Percentiles rank a stretch among this genome's conserved stretches.
Conservation (phyloP, 2,797 vertebrate genomes). For the Benthosema pterotum region DNA sequence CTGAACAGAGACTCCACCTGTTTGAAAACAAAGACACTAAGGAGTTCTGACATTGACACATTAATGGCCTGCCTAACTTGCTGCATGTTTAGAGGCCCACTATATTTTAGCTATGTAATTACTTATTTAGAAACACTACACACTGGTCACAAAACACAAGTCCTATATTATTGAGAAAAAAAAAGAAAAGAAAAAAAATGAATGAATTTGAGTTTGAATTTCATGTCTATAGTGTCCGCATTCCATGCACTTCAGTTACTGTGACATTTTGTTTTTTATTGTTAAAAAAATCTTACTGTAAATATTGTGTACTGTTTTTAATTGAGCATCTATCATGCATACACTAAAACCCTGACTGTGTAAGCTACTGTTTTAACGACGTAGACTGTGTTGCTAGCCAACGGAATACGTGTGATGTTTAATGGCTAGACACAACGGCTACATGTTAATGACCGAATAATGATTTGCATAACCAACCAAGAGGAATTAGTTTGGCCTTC, state of each 20-base stretch:
- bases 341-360: constrained; percentile 83
- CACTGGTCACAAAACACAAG: constrained; percentile 80
- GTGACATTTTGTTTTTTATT: constrained; percentile 74
- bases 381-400: constrained; percentile 78
- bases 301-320: constrained; percentile 82
- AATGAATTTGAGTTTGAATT: constrained; percentile 71
- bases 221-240: constrained; percentile 81
- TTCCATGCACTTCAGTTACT: constrained; percentile 86
- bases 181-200: constrained; percentile 64
- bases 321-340: constrained; percentile 73
- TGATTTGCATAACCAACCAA: constrained; percentile 52
- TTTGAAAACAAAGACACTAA: constrained; percentile 86
- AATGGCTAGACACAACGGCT: constrained; percentile 55
- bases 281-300: constrained; percentile 79
- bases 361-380: constrained; percentile 87
- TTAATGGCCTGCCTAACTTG: constrained; percentile 43
- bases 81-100: constrained; percentile 79
- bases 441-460: constrained; percentile 48
- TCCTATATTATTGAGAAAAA: constrained; percentile 68
- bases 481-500: constrained; percentile 57
- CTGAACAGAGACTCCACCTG: constrained; percentile 85
- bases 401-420: constrained; percentile 64
- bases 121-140: constrained; percentile 78
- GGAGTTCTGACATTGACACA: constrained; percentile 79
- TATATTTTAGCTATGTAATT: constrained; percentile 80